Base-by-base conservation (phyloP, 92 coral and sea anemone species). In the Zoanthus sansibaricus region DNA sequence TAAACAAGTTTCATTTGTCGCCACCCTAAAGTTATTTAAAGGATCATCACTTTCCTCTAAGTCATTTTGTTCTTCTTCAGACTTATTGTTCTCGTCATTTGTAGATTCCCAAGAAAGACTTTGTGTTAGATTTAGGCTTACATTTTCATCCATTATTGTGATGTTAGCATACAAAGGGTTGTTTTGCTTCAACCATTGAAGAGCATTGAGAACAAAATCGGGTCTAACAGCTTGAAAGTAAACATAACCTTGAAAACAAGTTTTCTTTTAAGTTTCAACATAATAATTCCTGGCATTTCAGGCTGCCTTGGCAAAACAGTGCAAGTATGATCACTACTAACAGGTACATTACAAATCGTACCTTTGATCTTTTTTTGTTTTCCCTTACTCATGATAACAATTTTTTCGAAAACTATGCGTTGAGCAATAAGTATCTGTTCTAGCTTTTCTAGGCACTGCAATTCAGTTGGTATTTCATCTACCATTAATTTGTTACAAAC, bases 311-410 rank as follows among this genome's bases (percentile, higher is more conserved):
- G 93, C 75, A 90, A 45, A 68, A 79, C 33, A 25, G 79, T 78
- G 66, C 91, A 90, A 13, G 87, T 75, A 18, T 91, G 68, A 12
- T 91, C 94, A 88, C 94, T 88, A 49, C 70, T 72, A 77, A 91
- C 89, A 42, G 92, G 94, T 42, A 83, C 92, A 88, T 91, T 88
- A 69, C 93, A 90, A 18, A 90, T 87, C 20, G 91, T 88, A 21
- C 93, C 91, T 64, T 90, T 90, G 76, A 90, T 68, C 82, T 90
- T 90, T 31, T 72, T 72, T 82, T 90, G 88, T 82, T 75, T 44
- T 7, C 70, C 66, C 66, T 58, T 16, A 58, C 66, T 58, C 66
- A 58, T 58, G 25, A 61, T 61, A 61, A 61, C 75, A 11, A 83
- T 74, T 62, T 88, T 83, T 61, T 61, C 69, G 69, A 61, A 61